These are phyloP conservation scores for Caenorhabditis drosophilae DNA, from an alignment of 2,888 invertebrate genomes.

Conservation along the genomic window DNA sequence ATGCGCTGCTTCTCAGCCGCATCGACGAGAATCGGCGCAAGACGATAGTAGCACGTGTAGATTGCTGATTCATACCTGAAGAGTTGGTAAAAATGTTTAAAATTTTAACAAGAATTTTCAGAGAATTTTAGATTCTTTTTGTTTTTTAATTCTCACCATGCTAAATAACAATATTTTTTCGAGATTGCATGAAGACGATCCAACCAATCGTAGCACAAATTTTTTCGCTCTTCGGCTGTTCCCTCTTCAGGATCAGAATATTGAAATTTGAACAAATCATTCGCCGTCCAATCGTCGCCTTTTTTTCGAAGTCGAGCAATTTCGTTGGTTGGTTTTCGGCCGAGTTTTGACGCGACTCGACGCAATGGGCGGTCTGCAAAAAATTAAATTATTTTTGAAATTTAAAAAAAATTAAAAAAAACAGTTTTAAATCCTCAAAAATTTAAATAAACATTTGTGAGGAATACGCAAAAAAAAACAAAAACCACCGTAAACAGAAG, in stretches of 20 bases:
- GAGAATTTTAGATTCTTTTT: background rate
- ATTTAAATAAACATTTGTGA: background rate
- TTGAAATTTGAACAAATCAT: constrained; percentile 51
- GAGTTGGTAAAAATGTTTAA: background rate
- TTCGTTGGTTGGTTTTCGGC: constrained; percentile 53
- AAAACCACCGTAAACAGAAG: background rate
- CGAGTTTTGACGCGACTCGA: constrained; percentile 47
- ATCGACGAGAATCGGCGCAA: constrained; percentile 49
- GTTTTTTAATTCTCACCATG: constrained; percentile 42
- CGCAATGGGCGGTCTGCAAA: constrained; percentile 52
- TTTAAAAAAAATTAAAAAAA: background rate
- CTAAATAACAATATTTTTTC: constrained; percentile 58
- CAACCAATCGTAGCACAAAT: constrained; percentile 54
- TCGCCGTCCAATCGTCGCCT: constrained; percentile 48
- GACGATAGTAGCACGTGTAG: constrained; percentile 58
- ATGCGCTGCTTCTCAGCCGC: constrained; percentile 40
- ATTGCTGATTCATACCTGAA: constrained; percentile 56
- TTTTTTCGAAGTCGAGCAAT: constrained; percentile 49
- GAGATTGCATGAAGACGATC: constrained; percentile 49
- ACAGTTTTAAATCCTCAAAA: background rate
- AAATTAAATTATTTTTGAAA: background rate
- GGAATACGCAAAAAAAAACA: background rate
- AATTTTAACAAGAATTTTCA: background rate
- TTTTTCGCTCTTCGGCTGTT: constrained; percentile 51
- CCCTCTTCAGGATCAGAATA: constrained; percentile 57